A percentile compares a stretch with the other conserved stretches of the same genome.
Evolutionary conservation across 2,888 invertebrate species (phyloP).

Genomic region (Drosophila hawaiiensis): DNA sequence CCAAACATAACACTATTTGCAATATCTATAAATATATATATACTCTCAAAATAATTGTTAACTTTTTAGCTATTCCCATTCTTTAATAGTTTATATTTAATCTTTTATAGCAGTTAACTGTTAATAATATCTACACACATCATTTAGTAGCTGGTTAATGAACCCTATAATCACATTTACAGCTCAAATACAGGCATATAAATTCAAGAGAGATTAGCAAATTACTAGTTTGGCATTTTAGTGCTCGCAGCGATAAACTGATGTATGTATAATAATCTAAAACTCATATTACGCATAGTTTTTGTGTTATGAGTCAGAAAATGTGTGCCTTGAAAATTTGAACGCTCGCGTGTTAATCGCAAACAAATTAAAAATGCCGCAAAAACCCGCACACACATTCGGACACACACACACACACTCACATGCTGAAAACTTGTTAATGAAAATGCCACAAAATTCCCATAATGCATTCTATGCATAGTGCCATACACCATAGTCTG

Average conservation of each 20-base stretch:
- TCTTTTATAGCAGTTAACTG: background rate
- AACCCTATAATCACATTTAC: conserved; percentile 1
- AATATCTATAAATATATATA: background rate
- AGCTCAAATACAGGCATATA: background rate
- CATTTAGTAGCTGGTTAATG: background rate
- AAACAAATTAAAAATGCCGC: conserved; percentile 75
- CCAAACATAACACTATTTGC: background rate
- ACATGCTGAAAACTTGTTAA: conserved; percentile 64
- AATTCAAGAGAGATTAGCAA: conserved; percentile 14
- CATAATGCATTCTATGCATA: conserved; percentile 74
- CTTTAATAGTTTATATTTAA: background rate
- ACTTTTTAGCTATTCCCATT: background rate
- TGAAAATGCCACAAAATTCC: conserved; percentile 83
- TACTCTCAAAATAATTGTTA: background rate
- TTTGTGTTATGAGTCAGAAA: conserved; percentile 32
- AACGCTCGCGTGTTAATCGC: conserved; percentile 72
- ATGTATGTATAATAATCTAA: conserved; percentile 31
- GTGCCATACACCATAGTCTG: conserved; percentile 12
- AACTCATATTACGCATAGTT: conserved; percentile 16
- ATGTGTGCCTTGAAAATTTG: conserved; percentile 47
- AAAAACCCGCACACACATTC: conserved; percentile 41
- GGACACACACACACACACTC: conserved; percentile 21
- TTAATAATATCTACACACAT: background rate
- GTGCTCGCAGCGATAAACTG: conserved; percentile 29
- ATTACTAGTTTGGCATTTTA: conserved; percentile 2